Evolutionary conservation across 2,888 invertebrate species (phyloP).

Genomic region (Oegoconia quadripuncta): DNA sequence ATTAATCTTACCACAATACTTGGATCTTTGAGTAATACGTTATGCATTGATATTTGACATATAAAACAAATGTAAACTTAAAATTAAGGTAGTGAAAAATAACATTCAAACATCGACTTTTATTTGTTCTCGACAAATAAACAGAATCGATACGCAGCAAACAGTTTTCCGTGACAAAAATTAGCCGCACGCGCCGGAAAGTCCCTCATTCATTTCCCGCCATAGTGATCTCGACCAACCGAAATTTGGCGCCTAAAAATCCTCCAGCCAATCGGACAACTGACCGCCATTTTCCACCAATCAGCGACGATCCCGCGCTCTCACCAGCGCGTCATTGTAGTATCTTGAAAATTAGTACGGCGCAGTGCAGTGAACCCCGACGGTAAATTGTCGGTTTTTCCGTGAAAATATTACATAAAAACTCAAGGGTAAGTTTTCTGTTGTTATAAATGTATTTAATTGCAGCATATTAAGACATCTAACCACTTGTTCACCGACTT

Average conservation of each 20-base stretch:
- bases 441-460: constrained; percentile 24
- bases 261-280: constrained; percentile 53
- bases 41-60: too few species aligned
- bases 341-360: constrained; percentile 78
- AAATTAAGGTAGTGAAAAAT: background rate
- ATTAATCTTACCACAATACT: too few species aligned
- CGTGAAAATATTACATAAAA: constrained; percentile 56
- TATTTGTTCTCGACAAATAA: constrained; percentile 22
- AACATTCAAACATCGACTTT: constrained; percentile 7
- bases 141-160: constrained; percentile 56
- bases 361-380: constrained; percentile 75
- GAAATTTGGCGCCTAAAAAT: constrained; percentile 75
- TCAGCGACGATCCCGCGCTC: constrained; percentile 70
- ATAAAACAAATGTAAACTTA: too few species aligned
- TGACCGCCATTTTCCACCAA: constrained; percentile 76
- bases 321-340: constrained; percentile 75
- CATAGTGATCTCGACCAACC: constrained; percentile 74
- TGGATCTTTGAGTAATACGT: too few species aligned
- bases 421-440: constrained; percentile 50
- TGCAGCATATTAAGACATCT: constrained; percentile 18
- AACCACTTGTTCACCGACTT: constrained; percentile 23
- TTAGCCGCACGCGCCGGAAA: constrained; percentile 69
- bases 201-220: constrained; percentile 68
- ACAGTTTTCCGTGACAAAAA: constrained; percentile 68
- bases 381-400: constrained; percentile 71